Evolutionary conservation across 2,888 invertebrate genomes (phyloP).

Genomic region (Tethea ocularis): DNA sequence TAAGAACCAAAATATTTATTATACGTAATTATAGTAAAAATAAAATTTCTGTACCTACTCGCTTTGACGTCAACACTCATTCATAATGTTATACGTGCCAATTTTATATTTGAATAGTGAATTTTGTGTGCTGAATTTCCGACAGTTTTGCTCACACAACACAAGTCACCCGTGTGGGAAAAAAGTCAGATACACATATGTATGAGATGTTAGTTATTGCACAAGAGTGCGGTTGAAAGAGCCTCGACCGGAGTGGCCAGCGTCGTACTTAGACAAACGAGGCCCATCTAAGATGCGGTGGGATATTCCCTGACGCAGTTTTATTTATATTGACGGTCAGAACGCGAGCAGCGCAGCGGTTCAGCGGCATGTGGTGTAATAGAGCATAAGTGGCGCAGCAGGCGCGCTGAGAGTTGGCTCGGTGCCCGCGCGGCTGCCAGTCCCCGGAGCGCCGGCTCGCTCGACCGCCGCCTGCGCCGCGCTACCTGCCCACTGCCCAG

Average conservation of each 20-base stretch:
- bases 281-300: slow-evolving; percentile 28
- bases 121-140: slow-evolving; percentile 24
- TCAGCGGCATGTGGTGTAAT: slow-evolving; percentile 66
- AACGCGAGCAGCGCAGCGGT: slow-evolving; percentile 40
- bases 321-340: slow-evolving; percentile 69
- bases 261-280: slow-evolving; percentile 15
- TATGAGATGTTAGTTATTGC: background rate
- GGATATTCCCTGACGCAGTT: slow-evolving; percentile 46
- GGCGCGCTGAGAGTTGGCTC: slow-evolving; percentile 63
- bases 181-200: slow-evolving; percentile 7
- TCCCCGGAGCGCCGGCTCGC: slow-evolving; percentile 72
- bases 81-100: slow-evolving; percentile 68
- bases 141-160: slow-evolving; percentile 38
- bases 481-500: slow-evolving; percentile 15
- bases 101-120: slow-evolving; percentile 44
- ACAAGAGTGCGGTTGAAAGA: background rate
- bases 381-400: slow-evolving; percentile 69
- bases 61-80: slow-evolving; percentile 72
- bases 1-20: slow-evolving; percentile 3
- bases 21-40: slow-evolving; percentile 21
- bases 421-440: slow-evolving; percentile 72
- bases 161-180: slow-evolving; percentile 5
- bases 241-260: slow-evolving; percentile 16
- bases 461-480: slow-evolving; percentile 64
- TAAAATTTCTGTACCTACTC: slow-evolving; percentile 39